Percentiles rank a stretch among this genome's conserved stretches.
Evolutionary conservation across 2,797 vertebrate genomes (phyloP).

Genomic region (Cuniculus paca): DNA sequence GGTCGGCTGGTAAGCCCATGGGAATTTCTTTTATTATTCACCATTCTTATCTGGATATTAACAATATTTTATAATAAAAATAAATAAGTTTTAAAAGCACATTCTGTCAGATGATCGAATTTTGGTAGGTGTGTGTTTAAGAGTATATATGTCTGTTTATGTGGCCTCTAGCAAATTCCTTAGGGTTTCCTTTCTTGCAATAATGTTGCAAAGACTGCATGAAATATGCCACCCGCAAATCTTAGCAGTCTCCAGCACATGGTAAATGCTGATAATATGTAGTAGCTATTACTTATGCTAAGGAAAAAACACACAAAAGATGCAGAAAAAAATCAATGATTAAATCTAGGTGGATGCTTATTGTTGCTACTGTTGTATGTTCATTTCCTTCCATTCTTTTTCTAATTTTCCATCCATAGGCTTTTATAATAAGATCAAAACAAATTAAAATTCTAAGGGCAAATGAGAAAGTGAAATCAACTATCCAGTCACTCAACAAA

Average conservation of each 20-base stretch:
- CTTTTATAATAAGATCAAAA: constrained; percentile 16
- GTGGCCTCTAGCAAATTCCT: neutral
- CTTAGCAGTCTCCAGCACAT: neutral
- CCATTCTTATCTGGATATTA: neutral
- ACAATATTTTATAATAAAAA: constrained; percentile 22
- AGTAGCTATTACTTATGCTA: neutral
- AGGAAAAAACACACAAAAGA: neutral
- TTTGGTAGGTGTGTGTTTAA: neutral
- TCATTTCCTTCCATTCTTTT: neutral
- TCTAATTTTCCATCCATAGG: neutral
- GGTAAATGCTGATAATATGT: neutral
- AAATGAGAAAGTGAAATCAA: neutral
- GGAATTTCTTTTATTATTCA: constrained; percentile 8
- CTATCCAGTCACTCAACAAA: neutral
- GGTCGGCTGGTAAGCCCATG: neutral
- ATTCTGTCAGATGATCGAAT: neutral
- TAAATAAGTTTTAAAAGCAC: neutral
- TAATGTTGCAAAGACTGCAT: neutral
- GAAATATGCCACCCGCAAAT: neutral
- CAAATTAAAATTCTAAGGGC: neutral
- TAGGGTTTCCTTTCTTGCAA: neutral
- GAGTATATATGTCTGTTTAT: neutral
- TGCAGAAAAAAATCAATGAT: neutral
- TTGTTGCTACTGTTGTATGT: neutral
- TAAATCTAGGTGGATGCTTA: neutral